Conservation (phyloP, 2,113 vertebrate genomes). For the Atlantisia rogersi region DNA sequence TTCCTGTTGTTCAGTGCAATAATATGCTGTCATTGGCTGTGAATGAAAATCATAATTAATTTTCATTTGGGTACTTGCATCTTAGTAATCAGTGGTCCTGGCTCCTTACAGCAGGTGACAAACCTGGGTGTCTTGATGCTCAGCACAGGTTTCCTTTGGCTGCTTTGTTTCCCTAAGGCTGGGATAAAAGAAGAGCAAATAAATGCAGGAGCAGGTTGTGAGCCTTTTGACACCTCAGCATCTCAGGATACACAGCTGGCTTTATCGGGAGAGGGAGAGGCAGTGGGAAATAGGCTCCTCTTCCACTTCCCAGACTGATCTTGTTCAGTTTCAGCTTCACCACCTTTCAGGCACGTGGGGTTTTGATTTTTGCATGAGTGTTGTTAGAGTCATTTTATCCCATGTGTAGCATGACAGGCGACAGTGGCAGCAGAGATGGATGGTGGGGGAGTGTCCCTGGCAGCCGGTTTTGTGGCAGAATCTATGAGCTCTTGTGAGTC, state of each 20-base stretch:
- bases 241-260: not conserved
- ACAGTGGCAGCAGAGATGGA: not conserved
- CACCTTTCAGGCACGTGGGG: not conserved
- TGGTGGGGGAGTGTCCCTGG: not conserved
- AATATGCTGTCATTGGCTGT: slow-evolving; percentile 71
- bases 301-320: not conserved
- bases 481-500: not conserved
- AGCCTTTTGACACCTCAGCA: not conserved
- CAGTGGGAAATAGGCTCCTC: not conserved
- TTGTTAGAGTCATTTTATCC: not conserved
- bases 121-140: not conserved
- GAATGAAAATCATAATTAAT: slow-evolving; percentile 78
- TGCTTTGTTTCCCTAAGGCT: not conserved
- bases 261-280: not conserved
- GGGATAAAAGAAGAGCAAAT: not conserved
- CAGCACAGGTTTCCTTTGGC: not conserved
- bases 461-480: not conserved
- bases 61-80: slow-evolving; percentile 71
- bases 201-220: not conserved
- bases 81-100: slow-evolving; percentile 69
- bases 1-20: slow-evolving; percentile 73
- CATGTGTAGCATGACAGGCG: not conserved
- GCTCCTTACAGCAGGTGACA: slow-evolving; percentile 66
- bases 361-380: not conserved
- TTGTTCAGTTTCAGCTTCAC: not conserved